A percentile compares a stretch with the other conserved stretches of the same genome.
Evolutionary conservation across 2,888 invertebrate genomes (phyloP).

Genomic region (Drosophila demipolita): DNA sequence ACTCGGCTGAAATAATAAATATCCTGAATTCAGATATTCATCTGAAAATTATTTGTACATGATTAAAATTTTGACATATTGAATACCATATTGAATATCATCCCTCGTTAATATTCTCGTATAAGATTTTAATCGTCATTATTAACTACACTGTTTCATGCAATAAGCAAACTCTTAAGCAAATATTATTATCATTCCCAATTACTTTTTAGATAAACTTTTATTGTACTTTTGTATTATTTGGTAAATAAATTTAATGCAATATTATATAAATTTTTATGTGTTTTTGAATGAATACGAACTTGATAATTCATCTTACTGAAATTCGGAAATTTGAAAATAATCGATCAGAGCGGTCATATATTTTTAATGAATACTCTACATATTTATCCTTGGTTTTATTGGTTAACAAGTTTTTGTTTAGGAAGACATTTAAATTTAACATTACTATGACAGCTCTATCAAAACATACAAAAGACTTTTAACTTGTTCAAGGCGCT

Average conservation of each 20-base stretch:
- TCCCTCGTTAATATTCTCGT: background rate
- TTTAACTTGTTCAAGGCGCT: background rate
- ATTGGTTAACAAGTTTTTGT: conserved; percentile 33
- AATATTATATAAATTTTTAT: conserved; percentile 1
- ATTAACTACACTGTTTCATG: conserved; percentile 26
- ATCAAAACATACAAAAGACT: background rate
- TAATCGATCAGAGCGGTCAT: conserved; percentile 10
- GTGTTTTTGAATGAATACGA: conserved; percentile 11
- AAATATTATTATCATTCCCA: background rate
- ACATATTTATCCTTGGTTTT: conserved; percentile 21
- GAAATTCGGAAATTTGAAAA: conserved; percentile 19
- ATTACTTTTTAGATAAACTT: conserved; percentile 8
- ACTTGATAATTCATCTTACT: conserved; percentile 18
- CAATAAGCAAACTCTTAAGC: conserved; percentile 29
- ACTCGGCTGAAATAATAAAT: background rate
- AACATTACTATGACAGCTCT: conserved; percentile 32
- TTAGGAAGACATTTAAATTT: conserved; percentile 74
- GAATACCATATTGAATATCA: conserved; percentile 4
- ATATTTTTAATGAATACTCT: conserved; percentile 7
- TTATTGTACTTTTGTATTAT: conserved; percentile 1
- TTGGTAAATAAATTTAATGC: background rate
- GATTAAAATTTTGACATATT: conserved; percentile 12
- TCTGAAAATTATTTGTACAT: conserved; percentile 28
- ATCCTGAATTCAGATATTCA: background rate
- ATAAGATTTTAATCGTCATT: background rate